Evolutionary conservation across 2,797 vertebrate genomes (phyloP).

Genomic region (Artibeus lituratus): DNA sequence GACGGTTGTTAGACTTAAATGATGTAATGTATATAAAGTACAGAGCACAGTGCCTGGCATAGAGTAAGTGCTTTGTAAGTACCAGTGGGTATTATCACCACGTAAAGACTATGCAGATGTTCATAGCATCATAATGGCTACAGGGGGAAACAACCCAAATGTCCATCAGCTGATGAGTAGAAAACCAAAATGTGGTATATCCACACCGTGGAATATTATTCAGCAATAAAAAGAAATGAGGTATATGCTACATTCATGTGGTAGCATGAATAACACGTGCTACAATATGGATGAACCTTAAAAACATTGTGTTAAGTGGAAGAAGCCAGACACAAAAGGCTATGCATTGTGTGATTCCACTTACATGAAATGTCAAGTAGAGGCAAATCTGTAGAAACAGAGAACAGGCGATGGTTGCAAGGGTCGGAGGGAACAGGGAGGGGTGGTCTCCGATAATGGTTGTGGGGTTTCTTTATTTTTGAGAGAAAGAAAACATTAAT

Average conservation of each 20-base stretch:
- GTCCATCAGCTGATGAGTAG: background rate
- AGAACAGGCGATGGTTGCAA: background rate
- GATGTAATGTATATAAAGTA: background rate
- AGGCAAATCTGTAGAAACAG: background rate
- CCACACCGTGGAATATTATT: background rate
- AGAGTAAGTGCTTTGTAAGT: background rate
- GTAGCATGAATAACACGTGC: background rate
- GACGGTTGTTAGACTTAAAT: conserved; percentile 6
- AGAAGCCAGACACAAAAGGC: background rate
- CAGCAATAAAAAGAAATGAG: background rate
- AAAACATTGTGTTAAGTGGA: background rate
- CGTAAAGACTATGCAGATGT: background rate
- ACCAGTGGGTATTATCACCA: background rate
- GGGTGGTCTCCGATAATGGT: background rate
- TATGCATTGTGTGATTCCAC: background rate
- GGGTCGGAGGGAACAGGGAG: background rate
- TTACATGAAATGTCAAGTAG: background rate
- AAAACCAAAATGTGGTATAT: background rate
- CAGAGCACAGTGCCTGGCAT: background rate
- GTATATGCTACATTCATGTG: background rate
- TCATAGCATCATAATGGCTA: background rate
- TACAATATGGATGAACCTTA: background rate
- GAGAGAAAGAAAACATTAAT: background rate
- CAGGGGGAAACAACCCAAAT: background rate
- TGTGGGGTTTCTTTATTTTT: background rate